Percentiles rank a stretch among this genome's conserved stretches.
Conservation (phyloP, 1,140 invertebrate species). For the Tetranychus urticae region DNA sequence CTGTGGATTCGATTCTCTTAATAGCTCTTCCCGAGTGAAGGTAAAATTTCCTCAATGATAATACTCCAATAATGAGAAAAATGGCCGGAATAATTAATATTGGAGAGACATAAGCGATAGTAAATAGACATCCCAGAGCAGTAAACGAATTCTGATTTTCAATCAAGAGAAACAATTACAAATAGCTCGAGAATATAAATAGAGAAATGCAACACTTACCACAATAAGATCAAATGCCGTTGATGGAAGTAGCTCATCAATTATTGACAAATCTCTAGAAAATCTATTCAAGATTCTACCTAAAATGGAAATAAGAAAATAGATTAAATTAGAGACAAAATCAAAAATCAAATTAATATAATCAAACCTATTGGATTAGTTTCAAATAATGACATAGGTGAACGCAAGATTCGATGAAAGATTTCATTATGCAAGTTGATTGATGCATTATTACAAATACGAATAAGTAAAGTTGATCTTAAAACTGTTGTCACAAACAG, state of each 20-base stretch:
- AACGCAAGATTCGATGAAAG: slow-evolving; percentile 49
- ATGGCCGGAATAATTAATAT: not conserved
- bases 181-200: not conserved
- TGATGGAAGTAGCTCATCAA: slow-evolving; percentile 30
- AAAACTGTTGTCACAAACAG: slow-evolving; percentile 21
- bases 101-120: not conserved
- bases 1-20: not conserved
- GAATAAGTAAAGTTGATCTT: slow-evolving; percentile 43
- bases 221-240: slow-evolving; percentile 43
- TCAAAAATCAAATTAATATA: slow-evolving; percentile 37
- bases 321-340: slow-evolving; percentile 47
- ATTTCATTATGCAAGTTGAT: slow-evolving; percentile 52
- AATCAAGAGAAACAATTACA: not conserved
- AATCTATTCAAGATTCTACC: slow-evolving; percentile 15
- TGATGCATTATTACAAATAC: slow-evolving; percentile 49
- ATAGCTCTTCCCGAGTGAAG: not conserved
- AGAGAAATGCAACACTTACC: slow-evolving; percentile 33
- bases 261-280: slow-evolving; percentile 10
- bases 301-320: slow-evolving; percentile 22
- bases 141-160: not conserved
- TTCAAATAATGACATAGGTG: slow-evolving; percentile 67
- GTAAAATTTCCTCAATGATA: not conserved
- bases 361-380: slow-evolving; percentile 38
- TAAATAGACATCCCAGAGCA: not conserved
- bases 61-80: not conserved